phyloP scores from a whole-genome alignment of 2,113 vertebrate species.

The Lagopus leucura region DNA sequence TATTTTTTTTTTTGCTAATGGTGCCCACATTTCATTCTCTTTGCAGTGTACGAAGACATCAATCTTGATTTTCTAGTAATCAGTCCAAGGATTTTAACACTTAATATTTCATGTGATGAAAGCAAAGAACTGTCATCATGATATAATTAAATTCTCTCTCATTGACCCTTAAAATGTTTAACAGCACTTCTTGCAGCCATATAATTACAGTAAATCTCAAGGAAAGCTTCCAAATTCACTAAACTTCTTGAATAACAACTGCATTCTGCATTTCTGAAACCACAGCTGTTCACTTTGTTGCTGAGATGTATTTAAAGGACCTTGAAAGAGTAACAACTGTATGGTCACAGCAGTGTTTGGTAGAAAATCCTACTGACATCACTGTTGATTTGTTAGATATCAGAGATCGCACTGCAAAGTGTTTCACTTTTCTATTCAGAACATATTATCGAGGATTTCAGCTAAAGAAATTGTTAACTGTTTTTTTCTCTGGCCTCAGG shows the following conservation, averaged over 20 bases:
- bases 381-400: background rate
- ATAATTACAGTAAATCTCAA: constrained; percentile 32
- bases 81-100: constrained; percentile 11
- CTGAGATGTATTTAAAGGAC: background rate
- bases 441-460: background rate
- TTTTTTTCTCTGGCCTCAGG: background rate
- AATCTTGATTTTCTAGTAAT: constrained; percentile 38
- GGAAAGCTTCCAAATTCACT: background rate
- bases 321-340: background rate
- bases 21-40: background rate
- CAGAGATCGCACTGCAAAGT: background rate
- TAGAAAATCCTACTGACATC: constrained; percentile 1
- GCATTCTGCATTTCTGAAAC: background rate
- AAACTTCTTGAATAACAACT: background rate
- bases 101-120: background rate
- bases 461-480: background rate
- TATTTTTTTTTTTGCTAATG: constrained; percentile 4
- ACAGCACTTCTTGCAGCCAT: background rate
- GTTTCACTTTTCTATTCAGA: background rate
- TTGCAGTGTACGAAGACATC: background rate
- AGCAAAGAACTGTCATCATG: constrained; percentile 27
- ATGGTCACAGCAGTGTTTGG: background rate
- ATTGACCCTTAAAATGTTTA: constrained; percentile 15
- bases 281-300: background rate
- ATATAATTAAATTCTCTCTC: constrained; percentile 33